These are phyloP conservation scores for Stigmatopora nigra DNA, from an alignment of 2,113 vertebrate species.

Conservation along the genomic window DNA sequence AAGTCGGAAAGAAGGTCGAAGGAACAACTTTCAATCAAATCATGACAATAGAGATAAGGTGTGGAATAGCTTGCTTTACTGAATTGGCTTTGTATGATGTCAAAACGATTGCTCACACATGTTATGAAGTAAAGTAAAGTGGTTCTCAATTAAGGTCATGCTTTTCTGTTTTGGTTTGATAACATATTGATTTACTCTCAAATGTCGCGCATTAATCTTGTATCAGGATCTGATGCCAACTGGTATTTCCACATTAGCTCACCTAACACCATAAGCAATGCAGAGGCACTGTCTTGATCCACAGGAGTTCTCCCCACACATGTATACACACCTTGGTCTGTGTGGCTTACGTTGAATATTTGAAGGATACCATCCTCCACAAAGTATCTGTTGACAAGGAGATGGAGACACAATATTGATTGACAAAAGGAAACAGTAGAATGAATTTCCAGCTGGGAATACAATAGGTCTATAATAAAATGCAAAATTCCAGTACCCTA, in stretches of 20 bases:
- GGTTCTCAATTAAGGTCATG: constrained; percentile 12
- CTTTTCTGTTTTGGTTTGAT: constrained; percentile 14
- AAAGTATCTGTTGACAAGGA: constrained; percentile 59
- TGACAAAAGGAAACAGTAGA: constrained; percentile 15
- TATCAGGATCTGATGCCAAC: constrained; percentile 9
- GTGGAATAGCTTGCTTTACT: constrained; percentile 25
- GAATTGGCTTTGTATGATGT: constrained; percentile 3
- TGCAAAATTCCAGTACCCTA: constrained; percentile 39
- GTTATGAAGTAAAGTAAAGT: neutral
- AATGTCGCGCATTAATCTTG: constrained; percentile 12
- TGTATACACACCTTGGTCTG: constrained; percentile 78
- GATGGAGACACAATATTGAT: constrained; percentile 27
- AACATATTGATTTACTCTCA: constrained; percentile 32
- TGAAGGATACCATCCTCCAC: constrained; percentile 76
- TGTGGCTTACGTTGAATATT: constrained; percentile 75
- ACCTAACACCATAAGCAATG: constrained; percentile 79
- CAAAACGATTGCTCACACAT: neutral
- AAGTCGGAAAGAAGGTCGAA: constrained; percentile 18
- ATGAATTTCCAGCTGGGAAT: constrained; percentile 16
- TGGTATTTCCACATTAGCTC: constrained; percentile 43
- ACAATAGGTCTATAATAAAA: neutral
- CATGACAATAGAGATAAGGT: constrained; percentile 13
- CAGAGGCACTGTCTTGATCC: constrained; percentile 65
- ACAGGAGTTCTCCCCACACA: constrained; percentile 79
- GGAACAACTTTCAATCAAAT: constrained; percentile 23